Conservation (phyloP, 2,888 invertebrate genomes). For the Tortrix viridana region DNA sequence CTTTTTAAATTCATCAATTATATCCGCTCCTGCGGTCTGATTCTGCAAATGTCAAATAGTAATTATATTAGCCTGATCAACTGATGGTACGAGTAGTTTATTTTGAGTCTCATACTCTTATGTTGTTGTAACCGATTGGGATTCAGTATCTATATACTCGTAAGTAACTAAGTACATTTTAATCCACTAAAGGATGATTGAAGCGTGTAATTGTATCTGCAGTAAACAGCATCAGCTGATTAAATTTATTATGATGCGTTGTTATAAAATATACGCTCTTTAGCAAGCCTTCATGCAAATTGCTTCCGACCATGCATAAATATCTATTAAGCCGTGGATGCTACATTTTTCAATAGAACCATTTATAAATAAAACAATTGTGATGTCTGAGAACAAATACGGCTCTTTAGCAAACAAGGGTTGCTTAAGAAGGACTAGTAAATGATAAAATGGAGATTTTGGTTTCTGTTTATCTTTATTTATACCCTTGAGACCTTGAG, state of each 20-base stretch:
- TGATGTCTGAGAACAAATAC: conserved; percentile 57
- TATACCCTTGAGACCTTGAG: conserved; percentile 41
- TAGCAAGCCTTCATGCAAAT: conserved; percentile 66
- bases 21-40: conserved; percentile 14
- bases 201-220: conserved; percentile 62
- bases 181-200: conserved; percentile 54
- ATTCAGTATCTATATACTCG: too few species aligned
- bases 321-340: conserved; percentile 79
- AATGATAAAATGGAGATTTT: conserved; percentile 60
- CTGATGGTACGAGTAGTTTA: background rate
- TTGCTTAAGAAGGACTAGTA: conserved; percentile 55
- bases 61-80: background rate
- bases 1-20: conserved; percentile 50
- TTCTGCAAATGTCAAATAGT: background rate
- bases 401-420: conserved; percentile 75
- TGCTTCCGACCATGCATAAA: conserved; percentile 79
- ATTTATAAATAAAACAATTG: conserved; percentile 49
- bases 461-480: conserved; percentile 55
- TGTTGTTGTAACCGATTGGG: background rate
- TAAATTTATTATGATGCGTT: conserved; percentile 68
- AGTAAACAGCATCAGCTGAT: conserved; percentile 71
- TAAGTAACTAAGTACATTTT: conserved; percentile 30
- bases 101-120: background rate
- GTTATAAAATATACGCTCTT: conserved; percentile 55
- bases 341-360: conserved; percentile 77